These are phyloP conservation scores for Agonopterix heracliana DNA, from an alignment of 2,888 invertebrate genomes.

Conservation along the genomic window DNA sequence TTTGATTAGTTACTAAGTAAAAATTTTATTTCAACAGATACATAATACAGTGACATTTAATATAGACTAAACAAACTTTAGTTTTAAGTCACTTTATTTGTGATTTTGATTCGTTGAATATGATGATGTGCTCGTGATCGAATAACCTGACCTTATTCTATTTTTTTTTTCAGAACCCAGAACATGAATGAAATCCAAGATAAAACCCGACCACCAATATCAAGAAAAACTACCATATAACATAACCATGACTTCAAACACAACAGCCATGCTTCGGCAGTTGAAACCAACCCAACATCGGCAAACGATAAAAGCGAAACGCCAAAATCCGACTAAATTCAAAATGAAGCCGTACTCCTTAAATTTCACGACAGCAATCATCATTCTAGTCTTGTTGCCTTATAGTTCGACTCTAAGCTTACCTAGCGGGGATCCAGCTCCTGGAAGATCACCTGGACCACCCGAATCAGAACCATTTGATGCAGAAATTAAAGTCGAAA, in stretches of 20 bases:
- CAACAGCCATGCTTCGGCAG: background rate
- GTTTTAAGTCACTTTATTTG: no score
- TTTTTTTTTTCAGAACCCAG: background rate
- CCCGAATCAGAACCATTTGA: conserved; percentile 33
- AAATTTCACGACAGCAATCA: conserved; percentile 34
- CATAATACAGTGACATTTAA: no score
- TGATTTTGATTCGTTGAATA: no score
- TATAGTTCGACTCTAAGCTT: conserved; percentile 55
- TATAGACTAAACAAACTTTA: no score
- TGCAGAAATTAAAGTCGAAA: conserved; percentile 20
- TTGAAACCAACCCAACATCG: background rate
- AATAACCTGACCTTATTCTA: no score
- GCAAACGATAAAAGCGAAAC: conserved; percentile 24
- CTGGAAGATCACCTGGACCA: conserved; percentile 80
- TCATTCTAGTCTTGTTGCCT: conserved; percentile 56
- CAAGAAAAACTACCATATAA: background rate
- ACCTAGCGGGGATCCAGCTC: conserved; percentile 79
- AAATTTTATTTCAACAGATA: no score
- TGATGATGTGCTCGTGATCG: no score
- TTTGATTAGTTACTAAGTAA: no score
- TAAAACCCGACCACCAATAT: background rate
- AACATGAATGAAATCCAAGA: background rate
- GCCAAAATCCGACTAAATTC: conserved; percentile 31
- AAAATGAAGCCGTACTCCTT: conserved; percentile 40
- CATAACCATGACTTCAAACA: background rate